phyloP scores from a whole-genome alignment of 2,113 vertebrate species.

The Centrocercus urophasianus region DNA sequence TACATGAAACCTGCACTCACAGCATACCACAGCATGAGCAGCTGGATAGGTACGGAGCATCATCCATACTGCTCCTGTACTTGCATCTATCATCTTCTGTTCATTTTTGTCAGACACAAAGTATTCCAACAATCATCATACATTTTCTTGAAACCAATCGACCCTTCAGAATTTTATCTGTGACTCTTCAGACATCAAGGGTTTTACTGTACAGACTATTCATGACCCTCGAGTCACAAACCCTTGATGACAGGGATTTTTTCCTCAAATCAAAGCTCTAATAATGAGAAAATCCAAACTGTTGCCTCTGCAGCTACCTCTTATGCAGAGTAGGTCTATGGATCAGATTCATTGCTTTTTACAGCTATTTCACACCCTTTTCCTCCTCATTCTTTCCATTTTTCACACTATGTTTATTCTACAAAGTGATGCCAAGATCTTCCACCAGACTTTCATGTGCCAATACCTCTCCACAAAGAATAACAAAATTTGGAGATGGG shows the following conservation, averaged over 20 bases:
- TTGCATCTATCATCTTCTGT: background rate
- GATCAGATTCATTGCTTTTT: background rate
- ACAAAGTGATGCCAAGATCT: background rate
- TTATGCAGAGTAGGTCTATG: background rate
- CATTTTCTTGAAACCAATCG: background rate
- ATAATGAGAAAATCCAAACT: background rate
- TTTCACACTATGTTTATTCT: background rate
- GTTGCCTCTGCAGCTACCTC: background rate
- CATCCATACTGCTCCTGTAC: background rate
- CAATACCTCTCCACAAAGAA: accelerated
- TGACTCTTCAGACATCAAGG: background rate
- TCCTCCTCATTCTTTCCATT: background rate
- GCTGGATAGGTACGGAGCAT: background rate
- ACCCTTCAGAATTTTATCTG: background rate
- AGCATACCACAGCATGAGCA: background rate
- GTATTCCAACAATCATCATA: background rate
- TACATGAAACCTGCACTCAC: background rate
- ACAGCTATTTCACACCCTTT: background rate
- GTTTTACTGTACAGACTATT: background rate
- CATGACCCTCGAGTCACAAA: background rate
- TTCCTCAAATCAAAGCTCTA: background rate
- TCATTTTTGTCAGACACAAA: background rate
- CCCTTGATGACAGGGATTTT: background rate
- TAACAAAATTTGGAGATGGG: background rate
- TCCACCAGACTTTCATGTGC: background rate